Base-by-base conservation (phyloP, 2,113 vertebrate species). In the Vidua chalybeata region DNA sequence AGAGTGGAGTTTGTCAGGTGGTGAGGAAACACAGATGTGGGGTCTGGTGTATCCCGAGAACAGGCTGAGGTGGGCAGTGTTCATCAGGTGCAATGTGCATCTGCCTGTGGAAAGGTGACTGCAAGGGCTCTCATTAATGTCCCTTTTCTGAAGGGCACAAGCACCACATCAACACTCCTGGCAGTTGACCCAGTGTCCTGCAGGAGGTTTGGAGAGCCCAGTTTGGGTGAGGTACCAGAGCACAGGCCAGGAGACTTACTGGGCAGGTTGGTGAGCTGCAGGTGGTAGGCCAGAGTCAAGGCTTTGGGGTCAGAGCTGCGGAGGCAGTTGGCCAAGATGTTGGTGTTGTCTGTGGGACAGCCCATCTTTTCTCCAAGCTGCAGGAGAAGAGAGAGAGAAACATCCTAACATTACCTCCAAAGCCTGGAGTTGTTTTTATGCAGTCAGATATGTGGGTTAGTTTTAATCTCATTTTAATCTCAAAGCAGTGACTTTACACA, bases 351-450 rank as follows among this genome's bases (percentile, higher is more conserved):
- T 11, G 85, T 95, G 21, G 98, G 98, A 89, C 99, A 99, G 87
- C 98, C 98, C 66, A 99, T 96, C 19, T 98, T 98, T 43, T 95
- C 6, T 22, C 98, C 99, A 26, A 99, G 5, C 99, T 99, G 97
- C 23, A 62, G 64, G 6, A 48, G 17, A 35, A 56, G 30, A 84
- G 31, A 62, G 24, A 67, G 15, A 83, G n/a, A 62, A 86, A 52
- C 3, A 14, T 56, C 30, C 2, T 1, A 15, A 10, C 3, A 0
- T 37, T 64, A 46, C 15, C 26, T 8, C 30, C 9, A 31, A 75
- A 90, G 35, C 16, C 30, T 63, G 33, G n/a, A 6, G 9, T 26
- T 9, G 3, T 27, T 41, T 1, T n/a, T 23, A 4, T 1, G 3
- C 1, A 58, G 46, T 3, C 21, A 66, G 10, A 55, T 7, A 1